A percentile compares a stretch with the other conserved stretches of the same genome.
Evolutionary conservation across 2,113 vertebrate species (phyloP).

Genomic region (Rhodinocichla rosea): DNA sequence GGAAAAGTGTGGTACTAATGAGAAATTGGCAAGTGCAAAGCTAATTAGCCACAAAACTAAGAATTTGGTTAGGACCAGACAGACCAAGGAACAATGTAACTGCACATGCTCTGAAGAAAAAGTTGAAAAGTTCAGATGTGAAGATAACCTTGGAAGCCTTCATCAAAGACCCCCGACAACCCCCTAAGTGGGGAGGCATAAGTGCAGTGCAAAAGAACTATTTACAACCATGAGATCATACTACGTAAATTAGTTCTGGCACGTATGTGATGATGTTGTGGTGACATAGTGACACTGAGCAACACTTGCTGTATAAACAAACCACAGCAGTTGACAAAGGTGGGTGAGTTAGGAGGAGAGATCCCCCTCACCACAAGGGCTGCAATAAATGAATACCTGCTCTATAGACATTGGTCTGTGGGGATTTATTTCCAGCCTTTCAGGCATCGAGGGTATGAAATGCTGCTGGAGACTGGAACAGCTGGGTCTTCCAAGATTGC

Average conservation of each 20-base stretch:
- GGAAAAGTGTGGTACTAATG: background rate
- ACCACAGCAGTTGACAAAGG: background rate
- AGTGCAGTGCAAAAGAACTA: background rate
- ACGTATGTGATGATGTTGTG: background rate
- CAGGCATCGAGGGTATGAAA: background rate
- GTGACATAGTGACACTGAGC: background rate
- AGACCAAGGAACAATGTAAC: background rate
- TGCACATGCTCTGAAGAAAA: no score
- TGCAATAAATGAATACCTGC: background rate
- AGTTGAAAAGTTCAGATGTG: background rate
- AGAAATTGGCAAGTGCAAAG: background rate
- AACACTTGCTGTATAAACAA: background rate
- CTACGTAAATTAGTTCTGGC: background rate
- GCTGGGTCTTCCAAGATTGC: background rate
- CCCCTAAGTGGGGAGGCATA: accelerated
- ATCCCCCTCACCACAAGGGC: background rate
- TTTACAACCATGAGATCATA: background rate
- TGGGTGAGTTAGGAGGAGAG: background rate
- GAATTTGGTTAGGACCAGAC: background rate
- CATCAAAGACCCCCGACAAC: accelerated
- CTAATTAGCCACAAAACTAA: background rate
- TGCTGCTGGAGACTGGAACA: background rate
- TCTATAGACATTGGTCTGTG: accelerated
- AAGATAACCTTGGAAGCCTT: background rate
- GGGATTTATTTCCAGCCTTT: background rate